Evolutionary conservation across 2,113 vertebrate species (phyloP), one percentile per base, ranked within the genome.

Genomic region (Microtus montanus): DNA sequence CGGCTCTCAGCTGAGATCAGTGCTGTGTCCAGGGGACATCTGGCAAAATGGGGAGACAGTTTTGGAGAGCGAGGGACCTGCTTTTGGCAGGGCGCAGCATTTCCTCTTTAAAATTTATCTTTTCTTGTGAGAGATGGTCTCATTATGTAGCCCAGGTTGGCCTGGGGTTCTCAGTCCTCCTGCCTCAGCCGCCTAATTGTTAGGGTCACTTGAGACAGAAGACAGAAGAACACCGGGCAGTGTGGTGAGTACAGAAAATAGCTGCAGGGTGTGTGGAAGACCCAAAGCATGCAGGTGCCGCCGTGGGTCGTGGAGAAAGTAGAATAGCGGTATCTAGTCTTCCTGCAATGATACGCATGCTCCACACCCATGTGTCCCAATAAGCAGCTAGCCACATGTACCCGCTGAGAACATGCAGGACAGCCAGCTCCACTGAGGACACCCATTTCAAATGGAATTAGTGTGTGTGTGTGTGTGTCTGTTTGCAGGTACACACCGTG

Each of bases 211-310:
- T 6, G 20, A 63, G 73, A 66, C 26, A 14, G 3, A 52, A 52
- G 68, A 35, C 3, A 35, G 78, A 58, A 52, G 4, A 0, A 5
- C 38, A 4, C 4, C 17, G 26, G 87, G 64, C 3, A 13, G 41
- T 41, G 1, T 2, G 10, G 33, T 10, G 15, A 28, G 19, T 0
- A 5, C 0, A 20, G 35, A 5, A 52, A 13, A 71, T 30, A 41
- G 35, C 33, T 38, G 10, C 30, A 86, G 84, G 33, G 26, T 58
- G 28, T 71, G 41, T 8, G 5, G 30, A 79, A 75, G 30, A 74
- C 7, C 41, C n/a, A 74, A 47, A 63, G 14, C 8, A 22, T 3
- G 35, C 24, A 78, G 63, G 54, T 2, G 13, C 0, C 0, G 24
- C 20, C 35, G 12, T 83, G 26, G 49, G 7, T 10, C 82, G 44